A percentile compares a stretch with the other conserved stretches of the same genome.
Evolutionary conservation across 1,140 invertebrate genomes (phyloP).

Genomic region (Lethrus apterus): DNA sequence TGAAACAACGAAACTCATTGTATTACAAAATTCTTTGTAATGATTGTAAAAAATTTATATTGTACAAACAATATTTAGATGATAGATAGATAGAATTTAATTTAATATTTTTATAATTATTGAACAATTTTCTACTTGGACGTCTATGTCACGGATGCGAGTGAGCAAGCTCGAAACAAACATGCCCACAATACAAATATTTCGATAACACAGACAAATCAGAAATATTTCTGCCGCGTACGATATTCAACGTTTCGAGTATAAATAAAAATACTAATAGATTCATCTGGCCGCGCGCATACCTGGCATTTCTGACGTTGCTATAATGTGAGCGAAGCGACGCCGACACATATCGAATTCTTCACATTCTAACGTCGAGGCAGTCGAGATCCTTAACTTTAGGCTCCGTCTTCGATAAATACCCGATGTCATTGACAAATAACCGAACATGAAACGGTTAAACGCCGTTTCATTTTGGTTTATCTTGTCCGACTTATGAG

Average conservation of each 20-base stretch:
- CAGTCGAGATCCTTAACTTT: slow-evolving; percentile 1
- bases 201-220: slow-evolving; percentile 13
- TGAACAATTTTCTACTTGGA: no score
- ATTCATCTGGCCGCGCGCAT: slow-evolving; percentile 3
- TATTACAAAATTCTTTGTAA: no score
- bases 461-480: slow-evolving; percentile 8
- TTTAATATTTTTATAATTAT: no score
- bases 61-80: no score
- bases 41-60: no score
- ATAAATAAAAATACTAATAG: slow-evolving; percentile 11
- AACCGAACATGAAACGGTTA: slow-evolving; percentile 3
- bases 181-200: slow-evolving; percentile 13
- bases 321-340: no score
- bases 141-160: no score
- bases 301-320: background rate
- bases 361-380: slow-evolving; percentile 6
- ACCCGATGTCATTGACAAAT: slow-evolving; percentile 13
- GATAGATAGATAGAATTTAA: no score
- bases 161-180: no score
- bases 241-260: slow-evolving; percentile 3
- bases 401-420: slow-evolving; percentile 9
- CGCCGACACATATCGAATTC: no score
- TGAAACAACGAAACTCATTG: no score
- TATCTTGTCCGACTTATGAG: background rate
- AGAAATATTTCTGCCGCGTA: slow-evolving; percentile 11